Base-by-base conservation (phyloP, 1,140 invertebrate genomes). In the Saccostrea echinata region DNA sequence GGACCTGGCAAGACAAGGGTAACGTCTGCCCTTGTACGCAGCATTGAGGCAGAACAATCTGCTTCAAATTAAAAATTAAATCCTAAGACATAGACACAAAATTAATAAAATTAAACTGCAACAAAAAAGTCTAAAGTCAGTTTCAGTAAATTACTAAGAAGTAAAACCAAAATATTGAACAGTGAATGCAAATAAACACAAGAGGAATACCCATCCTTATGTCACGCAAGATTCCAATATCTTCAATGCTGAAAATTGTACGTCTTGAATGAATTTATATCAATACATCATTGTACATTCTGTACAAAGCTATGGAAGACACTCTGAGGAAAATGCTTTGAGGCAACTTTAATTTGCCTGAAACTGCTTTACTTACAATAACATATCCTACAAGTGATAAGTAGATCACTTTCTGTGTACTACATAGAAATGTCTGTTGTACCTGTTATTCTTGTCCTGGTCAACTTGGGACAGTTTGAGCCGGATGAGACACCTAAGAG, bases 401-500 rank as follows among this genome's bases (percentile, higher is more conserved):
- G 6, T 43, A 6, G 43, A 43, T 43, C 43, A 1, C 43, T 43
- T 43, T 43, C 43, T 43, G 43, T 21, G 55, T 61, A 61, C 43
- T 43, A 61, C 3, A 61, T 61, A n/a, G 55, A n/a, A 61, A 61
- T 21, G 55, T 18, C n/a, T 21, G 33, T n/a, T 52, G 55, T 88
- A 89, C 89, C 80, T 84, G 51, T 86, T 35, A 30, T 13, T 53
- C 30, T 88, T 18, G 3, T 89, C 85, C 51, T 85, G 84, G 21
- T 91, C 90, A 0, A 82, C 84, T 33, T 55, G 71, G 30, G 91
- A 85, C 21, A 93, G 82, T 76, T 89, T 88, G 6, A 94, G 87
- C 55, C 94, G 85, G n/a, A 93, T 89, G 24, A 93, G 89, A 88
- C 94, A 94, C 57, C 94, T 85, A 0, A 94, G 87, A 12, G 91